Base-by-base conservation (phyloP, 35 echinoderm and acorn worm genomes). In the Ophioderma brevispina region DNA sequence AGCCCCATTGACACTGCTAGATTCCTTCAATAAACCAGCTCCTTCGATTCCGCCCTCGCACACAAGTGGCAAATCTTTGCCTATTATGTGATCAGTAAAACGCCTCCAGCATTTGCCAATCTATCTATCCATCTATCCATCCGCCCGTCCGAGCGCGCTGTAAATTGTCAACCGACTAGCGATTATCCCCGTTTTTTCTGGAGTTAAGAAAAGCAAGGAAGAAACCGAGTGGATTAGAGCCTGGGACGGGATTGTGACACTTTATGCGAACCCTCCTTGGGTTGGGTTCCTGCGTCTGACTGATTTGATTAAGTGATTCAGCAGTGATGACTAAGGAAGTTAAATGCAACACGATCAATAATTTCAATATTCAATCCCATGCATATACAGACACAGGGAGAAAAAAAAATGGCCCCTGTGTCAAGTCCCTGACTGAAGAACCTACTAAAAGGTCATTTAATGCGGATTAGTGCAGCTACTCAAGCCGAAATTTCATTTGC, bases 241-340 rank as follows among this genome's bases (percentile, higher is more conserved):
- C 41, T 46, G 41, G 41, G 5, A 70, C 6, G 28, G 59, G 59
- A 70, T 30, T 25, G 59, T 70, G 59, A 70, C 59, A 70, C 41
- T 46, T 46, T 46, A 46, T 46, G 4, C 41, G 41, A 70, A 70
- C 59, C 59, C 28, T 70, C 59, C 59, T 25, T 25, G 59, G 59
- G 59, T 30, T 70, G 59, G 28, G 59, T 70, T 70, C 59, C 59
- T 70, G 59, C 59, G 59, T 30, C 59, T 70, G 59, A 18, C 59
- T 70, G 59, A 70, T 70, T 70, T 70, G 59, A 70, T 70, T 70
- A 70, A 70, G 59, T 70, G 59, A 70, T 70, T 70, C 59, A 70
- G 17, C 59, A 70, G 4, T 18, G 59, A 70, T 70, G 59, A 70
- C 59, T 70, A 70, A 70, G 59, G 59, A 70, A 70, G 41, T 46